Percentiles rank a stretch among this genome's conserved stretches.
Conservation (phyloP, 2,113 vertebrate genomes). For the Megaceryle torquata region DNA sequence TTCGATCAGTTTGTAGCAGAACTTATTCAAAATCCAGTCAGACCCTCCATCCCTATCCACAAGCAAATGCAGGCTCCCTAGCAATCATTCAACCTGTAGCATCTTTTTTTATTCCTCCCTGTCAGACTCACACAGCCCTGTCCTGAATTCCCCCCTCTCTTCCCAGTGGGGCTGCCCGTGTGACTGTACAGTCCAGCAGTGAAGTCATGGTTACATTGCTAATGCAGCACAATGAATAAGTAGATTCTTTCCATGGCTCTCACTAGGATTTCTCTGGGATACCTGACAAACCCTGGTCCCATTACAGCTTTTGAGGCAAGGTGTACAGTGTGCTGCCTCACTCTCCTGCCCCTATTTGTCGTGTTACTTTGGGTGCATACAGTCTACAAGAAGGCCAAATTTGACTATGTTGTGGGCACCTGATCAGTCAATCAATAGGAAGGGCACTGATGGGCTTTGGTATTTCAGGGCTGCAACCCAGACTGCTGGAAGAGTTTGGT, state of each 20-base stretch:
- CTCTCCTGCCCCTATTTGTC: neutral
- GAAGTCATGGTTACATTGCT: neutral
- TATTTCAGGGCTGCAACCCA: neutral
- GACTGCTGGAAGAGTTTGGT: neutral
- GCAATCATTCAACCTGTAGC: conserved; percentile 19
- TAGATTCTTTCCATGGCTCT: neutral
- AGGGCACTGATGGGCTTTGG: neutral
- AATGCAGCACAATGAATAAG: neutral
- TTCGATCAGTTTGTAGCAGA: neutral
- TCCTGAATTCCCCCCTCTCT: neutral
- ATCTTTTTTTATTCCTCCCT: neutral
- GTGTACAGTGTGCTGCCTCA: neutral
- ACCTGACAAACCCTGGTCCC: neutral
- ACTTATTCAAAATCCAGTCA: conserved; percentile 35
- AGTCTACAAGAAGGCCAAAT: neutral
- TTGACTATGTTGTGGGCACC: neutral
- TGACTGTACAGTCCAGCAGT: neutral
- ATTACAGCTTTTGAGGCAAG: neutral
- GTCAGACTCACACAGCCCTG: neutral
- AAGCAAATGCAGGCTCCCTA: neutral
- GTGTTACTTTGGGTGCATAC: neutral
- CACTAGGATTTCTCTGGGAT: neutral
- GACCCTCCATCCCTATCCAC: neutral
- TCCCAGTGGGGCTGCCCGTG: neutral
- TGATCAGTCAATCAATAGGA: neutral